phyloP scores from a whole-genome alignment of 2,113 vertebrate species.

The Platichthys stellatus region DNA sequence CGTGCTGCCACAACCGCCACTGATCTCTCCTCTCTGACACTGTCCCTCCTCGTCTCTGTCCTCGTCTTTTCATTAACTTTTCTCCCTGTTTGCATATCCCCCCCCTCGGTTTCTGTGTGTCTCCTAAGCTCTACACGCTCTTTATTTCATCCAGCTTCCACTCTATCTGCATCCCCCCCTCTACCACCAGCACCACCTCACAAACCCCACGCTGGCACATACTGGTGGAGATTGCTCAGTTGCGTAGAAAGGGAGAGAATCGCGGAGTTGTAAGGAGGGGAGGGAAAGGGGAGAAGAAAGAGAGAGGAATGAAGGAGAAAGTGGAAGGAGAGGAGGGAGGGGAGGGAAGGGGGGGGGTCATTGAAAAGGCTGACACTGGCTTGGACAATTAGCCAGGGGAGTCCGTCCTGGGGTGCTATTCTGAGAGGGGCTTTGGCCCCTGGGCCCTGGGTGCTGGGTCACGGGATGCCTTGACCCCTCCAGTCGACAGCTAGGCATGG shows the following conservation, averaged over 20 bases:
- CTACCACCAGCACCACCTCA: background rate
- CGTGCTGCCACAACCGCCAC: constrained; percentile 4
- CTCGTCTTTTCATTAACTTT: constrained; percentile 47
- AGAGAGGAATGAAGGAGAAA: constrained; percentile 62
- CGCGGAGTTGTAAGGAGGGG: constrained; percentile 41
- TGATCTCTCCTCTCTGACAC: constrained; percentile 26
- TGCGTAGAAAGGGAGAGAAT: constrained; percentile 59
- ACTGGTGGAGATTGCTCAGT: constrained; percentile 52
- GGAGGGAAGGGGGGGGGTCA: constrained; percentile 61
- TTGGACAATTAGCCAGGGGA: constrained; percentile 83
- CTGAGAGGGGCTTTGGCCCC: constrained; percentile 75
- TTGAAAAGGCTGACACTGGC: constrained; percentile 84
- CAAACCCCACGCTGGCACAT: constrained; percentile 19
- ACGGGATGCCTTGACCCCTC: constrained; percentile 84
- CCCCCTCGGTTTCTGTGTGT: background rate
- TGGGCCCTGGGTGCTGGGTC: constrained; percentile 81
- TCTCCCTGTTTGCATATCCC: background rate
- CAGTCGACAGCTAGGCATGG: constrained; percentile 84
- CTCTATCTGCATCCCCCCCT: background rate
- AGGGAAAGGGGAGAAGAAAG: constrained; percentile 50
- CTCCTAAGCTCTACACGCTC: background rate
- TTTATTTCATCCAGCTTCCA: constrained; percentile 8
- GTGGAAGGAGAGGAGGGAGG: constrained; percentile 52
- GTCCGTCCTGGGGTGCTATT: constrained; percentile 82
- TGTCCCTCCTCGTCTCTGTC: constrained; percentile 18